Evolutionary conservation across 1,140 invertebrate genomes (phyloP).

Genomic region (Listronotus bonariensis): DNA sequence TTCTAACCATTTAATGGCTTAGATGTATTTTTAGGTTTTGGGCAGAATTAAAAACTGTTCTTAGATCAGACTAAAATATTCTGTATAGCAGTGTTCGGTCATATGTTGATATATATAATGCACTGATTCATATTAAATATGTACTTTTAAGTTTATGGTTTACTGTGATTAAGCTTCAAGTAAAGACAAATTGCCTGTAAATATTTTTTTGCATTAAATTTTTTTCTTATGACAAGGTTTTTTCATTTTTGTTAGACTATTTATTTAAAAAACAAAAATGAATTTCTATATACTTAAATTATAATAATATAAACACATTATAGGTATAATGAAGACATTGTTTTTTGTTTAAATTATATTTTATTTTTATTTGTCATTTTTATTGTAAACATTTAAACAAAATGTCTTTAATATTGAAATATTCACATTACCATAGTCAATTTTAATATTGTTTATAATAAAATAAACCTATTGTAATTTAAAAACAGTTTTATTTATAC

Average conservation of each 20-base stretch:
- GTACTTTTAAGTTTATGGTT: conserved; percentile 55
- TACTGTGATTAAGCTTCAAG: conserved; percentile 57
- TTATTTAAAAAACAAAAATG: conserved; percentile 49
- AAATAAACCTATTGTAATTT: conserved; percentile 42
- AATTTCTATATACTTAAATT: conserved; percentile 53
- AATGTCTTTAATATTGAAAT: conserved; percentile 43
- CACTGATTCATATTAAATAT: conserved; percentile 56
- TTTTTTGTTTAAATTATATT: conserved; percentile 45
- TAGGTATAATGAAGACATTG: conserved; percentile 49
- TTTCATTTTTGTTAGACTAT: conserved; percentile 38
- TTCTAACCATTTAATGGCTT: background rate
- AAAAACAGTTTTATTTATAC: conserved; percentile 19
- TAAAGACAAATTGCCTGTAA: conserved; percentile 48
- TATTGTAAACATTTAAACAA: conserved; percentile 31
- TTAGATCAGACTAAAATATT: conserved; percentile 28
- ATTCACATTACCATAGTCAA: conserved; percentile 50
- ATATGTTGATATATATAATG: conserved; percentile 53
- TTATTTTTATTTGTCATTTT: conserved; percentile 42
- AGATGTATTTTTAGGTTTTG: background rate
- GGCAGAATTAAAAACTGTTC: background rate
- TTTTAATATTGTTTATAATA: conserved; percentile 55
- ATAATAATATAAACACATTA: conserved; percentile 52
- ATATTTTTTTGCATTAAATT: conserved; percentile 48
- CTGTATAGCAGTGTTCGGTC: conserved; percentile 54
- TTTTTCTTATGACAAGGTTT: conserved; percentile 42